Evolutionary conservation across 1,140 invertebrate genomes (phyloP).

Genomic region (Bombyx mori): ASM3026992v2 NC_085118.1:7852501-7853000

Average conservation of each 20-base stretch:
- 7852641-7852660: slow-evolving; percentile 61
- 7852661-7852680: slow-evolving; percentile 37
- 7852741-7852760: slow-evolving; percentile 16
- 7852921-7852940: slow-evolving; percentile 38
- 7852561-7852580: slow-evolving; percentile 41
- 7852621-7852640: slow-evolving; percentile 36
- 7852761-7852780: slow-evolving; percentile 46
- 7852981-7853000: slow-evolving; percentile 14
- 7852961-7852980: slow-evolving; percentile 15
- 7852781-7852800: slow-evolving; percentile 56
- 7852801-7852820: slow-evolving; percentile 72
- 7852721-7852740: slow-evolving; percentile 35
- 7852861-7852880: slow-evolving; percentile 71
- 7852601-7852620: slow-evolving; percentile 32
- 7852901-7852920: slow-evolving; percentile 65
- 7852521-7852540: slow-evolving; percentile 4
- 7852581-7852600: slow-evolving; percentile 61
- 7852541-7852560: slow-evolving; percentile 32
- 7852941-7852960: slow-evolving; percentile 19
- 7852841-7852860: slow-evolving; percentile 65
- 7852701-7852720: slow-evolving; percentile 16
- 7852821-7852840: slow-evolving; percentile 70
- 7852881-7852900: slow-evolving; percentile 73
- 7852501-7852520: slow-evolving; percentile 42
- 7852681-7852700: slow-evolving; percentile 25